Conservation (phyloP, 2,797 vertebrate species). For the Tapirus indicus region DNA sequence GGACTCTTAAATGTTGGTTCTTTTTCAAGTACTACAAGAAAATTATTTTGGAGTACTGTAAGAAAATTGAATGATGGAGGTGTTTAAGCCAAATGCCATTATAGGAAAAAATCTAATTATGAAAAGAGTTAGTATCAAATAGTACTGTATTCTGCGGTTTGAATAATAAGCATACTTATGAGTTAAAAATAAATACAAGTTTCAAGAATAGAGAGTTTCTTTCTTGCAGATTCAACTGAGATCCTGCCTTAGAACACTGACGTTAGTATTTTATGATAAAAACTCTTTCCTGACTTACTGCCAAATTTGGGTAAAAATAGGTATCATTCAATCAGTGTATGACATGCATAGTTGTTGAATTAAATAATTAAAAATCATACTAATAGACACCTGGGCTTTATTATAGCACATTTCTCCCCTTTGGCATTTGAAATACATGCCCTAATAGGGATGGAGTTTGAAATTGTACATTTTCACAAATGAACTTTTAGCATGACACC, state of each 20-base stretch:
- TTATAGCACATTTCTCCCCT: constrained; percentile 13
- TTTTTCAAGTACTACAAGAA: neutral
- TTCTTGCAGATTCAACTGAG: constrained; percentile 47
- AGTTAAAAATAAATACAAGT: constrained; percentile 68
- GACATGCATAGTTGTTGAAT: constrained; percentile 50
- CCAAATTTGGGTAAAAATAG: constrained; percentile 72
- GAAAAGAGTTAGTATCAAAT: constrained; percentile 29
- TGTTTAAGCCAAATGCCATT: constrained; percentile 55
- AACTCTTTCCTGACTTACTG: constrained; percentile 60
- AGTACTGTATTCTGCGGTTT: constrained; percentile 49
- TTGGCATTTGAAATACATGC: constrained; percentile 49
- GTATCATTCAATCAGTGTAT: constrained; percentile 57
- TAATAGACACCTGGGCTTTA: constrained; percentile 75
- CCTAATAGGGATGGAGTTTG: neutral
- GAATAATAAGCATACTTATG: constrained; percentile 57
- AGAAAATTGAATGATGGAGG: neutral
- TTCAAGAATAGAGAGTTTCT: constrained; percentile 43
- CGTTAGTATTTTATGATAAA: constrained; percentile 52
- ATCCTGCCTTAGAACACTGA: constrained; percentile 25
- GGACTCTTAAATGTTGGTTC: neutral
- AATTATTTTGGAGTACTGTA: neutral
- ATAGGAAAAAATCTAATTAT: constrained; percentile 70
- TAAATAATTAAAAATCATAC: constrained; percentile 66
- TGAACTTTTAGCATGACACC: constrained; percentile 13
- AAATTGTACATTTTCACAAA: constrained; percentile 48